These are phyloP conservation scores for Parnassius apollo DNA, from an alignment of 2,888 invertebrate genomes.

Conservation along the genomic window DNA sequence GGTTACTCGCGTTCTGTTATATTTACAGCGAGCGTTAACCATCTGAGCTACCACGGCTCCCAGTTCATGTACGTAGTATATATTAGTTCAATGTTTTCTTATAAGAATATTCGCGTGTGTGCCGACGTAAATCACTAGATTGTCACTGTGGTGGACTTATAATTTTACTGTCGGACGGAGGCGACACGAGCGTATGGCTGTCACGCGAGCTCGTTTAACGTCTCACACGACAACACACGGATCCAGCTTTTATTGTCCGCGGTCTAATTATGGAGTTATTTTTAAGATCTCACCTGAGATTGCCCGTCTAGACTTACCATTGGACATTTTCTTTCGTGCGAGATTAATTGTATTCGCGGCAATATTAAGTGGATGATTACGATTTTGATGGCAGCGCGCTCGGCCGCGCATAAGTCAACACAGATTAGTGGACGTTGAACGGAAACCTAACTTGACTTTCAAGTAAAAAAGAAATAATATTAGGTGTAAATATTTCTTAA, in stretches of 20 bases:
- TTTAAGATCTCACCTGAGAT: conserved; percentile 71
- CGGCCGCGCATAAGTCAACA: conserved; percentile 31
- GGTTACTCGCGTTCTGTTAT: too few relatives aligned
- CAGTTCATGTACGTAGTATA: too few relatives aligned
- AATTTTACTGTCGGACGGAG: conserved; percentile 79
- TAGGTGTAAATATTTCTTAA: conserved; percentile 12
- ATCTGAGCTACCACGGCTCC: too few relatives aligned
- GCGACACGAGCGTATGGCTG: conserved; percentile 66
- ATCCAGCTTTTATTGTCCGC: conserved; percentile 71
- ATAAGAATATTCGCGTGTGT: conserved; percentile 78
- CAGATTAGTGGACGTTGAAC: conserved; percentile 24
- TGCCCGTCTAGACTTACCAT: conserved; percentile 63
- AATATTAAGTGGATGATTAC: conserved; percentile 60
- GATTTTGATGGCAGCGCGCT: conserved; percentile 54
- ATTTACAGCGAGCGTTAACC: too few relatives aligned
- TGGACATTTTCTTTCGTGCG: conserved; percentile 65
- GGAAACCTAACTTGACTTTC: conserved; percentile 14
- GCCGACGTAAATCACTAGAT: conserved; percentile 78
- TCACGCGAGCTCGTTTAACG: conserved; percentile 62
- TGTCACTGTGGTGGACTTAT: conserved; percentile 80
- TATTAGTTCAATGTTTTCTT: conserved; percentile 30
- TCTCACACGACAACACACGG: conserved; percentile 61
- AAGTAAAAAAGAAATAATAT: conserved; percentile 14
- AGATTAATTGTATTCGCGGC: conserved; percentile 63
- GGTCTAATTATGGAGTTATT: conserved; percentile 69